These are phyloP conservation scores for Calliscelio sp. DNA, from an alignment of 2,888 invertebrate species.

Conservation along the genomic window DNA sequence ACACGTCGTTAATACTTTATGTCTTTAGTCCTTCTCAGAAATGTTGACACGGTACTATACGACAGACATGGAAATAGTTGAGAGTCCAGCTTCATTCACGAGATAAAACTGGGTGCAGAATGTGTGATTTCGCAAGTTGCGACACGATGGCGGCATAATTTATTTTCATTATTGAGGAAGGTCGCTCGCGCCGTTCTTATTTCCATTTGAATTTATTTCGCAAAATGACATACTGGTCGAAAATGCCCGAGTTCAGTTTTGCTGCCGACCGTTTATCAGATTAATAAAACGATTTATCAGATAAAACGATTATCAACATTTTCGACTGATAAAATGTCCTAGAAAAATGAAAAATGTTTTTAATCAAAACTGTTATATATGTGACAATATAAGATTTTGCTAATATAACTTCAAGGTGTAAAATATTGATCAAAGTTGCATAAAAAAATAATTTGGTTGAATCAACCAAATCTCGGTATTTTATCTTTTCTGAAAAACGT, in stretches of 20 bases:
- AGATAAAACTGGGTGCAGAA: conserved; percentile 67
- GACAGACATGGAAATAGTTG: conserved; percentile 64
- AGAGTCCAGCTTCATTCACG: conserved; percentile 59
- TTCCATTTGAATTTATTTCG: conserved; percentile 25
- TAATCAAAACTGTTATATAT: no score
- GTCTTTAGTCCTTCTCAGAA: conserved; percentile 64
- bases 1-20: conserved; percentile 47
- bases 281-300: background rate
- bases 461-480: no score
- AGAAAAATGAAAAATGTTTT: no score
- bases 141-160: conserved; percentile 62
- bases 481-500: conserved; percentile 30
- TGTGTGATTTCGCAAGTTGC: conserved; percentile 65
- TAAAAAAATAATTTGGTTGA: no score
- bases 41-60: conserved; percentile 54
- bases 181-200: conserved; percentile 60
- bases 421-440: no score
- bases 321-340: background rate
- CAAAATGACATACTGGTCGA: background rate
- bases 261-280: no score
- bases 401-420: no score
- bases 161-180: conserved; percentile 71
- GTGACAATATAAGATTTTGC: no score
- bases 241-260: background rate
- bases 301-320: background rate